Base-by-base conservation (phyloP, 2,888 invertebrate species). In the Metacarcinus magister region DNA sequence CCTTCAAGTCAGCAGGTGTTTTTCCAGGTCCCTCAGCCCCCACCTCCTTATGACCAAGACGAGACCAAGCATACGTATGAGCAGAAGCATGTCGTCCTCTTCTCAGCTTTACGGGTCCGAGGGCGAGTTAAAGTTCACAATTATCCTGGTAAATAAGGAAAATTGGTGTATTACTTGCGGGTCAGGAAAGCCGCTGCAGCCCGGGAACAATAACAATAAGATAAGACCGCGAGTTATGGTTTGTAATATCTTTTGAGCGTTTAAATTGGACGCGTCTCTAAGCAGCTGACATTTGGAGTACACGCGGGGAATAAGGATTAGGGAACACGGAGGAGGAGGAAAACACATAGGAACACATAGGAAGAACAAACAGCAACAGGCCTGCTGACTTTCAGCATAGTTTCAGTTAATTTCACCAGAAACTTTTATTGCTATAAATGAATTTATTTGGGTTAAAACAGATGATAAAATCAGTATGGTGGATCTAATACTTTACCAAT, bases 111-210 rank as follows among this genome's bases (percentile, higher is more conserved):
- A 92, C 46, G 46, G 46, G 2, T 44, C n/a, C 44, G n/a, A 28
- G 92, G 46, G 92, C n/a, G 92, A 92, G 92, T 46, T 46, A n/a
- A 92, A 92, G 92, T 92, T n/a, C 92, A 92, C 92, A 92, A 44
- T 92, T 92, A 92, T 44, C 48, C 92, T 92, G 92, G 13, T 92
- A 92, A 46, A 44, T 43, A 92, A 46, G 44, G 92, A 28, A 46
- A 44, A 46, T 44, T 92, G 46, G 92, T 48, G 44, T 48, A 48
- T 92, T 44, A 92, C 92, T 44, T 28, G 92, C n/a, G 5, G 92
- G 92, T 92, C 46, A 46, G 92, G 92, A n/a, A 28, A 48, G 44
- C 23, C 44, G 92, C 92, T 19, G 44, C 92, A 46, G 23, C 92
- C n/a, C 28, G 13, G 28, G 44, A 44, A n/a, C 28, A 75, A 75